Evolutionary conservation across 2,888 invertebrate species (phyloP).

Genomic region (Drosophila peninsularis): DNA sequence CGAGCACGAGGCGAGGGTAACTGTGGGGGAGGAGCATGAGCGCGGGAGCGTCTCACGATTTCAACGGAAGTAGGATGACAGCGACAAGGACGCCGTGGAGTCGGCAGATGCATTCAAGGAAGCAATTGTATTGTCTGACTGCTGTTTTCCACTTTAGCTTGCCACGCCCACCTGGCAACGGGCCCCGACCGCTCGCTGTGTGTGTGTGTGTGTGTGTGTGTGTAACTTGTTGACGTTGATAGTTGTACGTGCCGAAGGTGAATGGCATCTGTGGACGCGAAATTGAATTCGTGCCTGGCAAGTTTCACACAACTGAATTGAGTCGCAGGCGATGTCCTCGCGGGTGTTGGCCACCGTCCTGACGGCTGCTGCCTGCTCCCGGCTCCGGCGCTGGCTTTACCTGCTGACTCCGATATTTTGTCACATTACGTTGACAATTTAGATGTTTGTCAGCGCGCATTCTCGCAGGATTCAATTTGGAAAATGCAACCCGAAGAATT

Average conservation of each 20-base stretch:
- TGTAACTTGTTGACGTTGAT: constrained; percentile 80
- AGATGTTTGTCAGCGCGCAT: constrained; percentile 78
- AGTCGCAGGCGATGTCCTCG: constrained; percentile 19
- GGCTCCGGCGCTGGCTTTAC: constrained; percentile 24
- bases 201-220: constrained; percentile 48
- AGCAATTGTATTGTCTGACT: constrained; percentile 79
- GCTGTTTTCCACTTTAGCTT: constrained; percentile 75
- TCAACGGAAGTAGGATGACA: constrained; percentile 43
- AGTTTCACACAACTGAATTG: constrained; percentile 63
- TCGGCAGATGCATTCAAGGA: constrained; percentile 71
- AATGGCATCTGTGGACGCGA: constrained; percentile 81
- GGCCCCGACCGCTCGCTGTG: constrained; percentile 10
- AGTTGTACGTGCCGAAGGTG: constrained; percentile 80
- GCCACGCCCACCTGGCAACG: constrained; percentile 57
- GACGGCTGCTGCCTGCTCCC: constrained; percentile 11
- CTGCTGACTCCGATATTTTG: constrained; percentile 80
- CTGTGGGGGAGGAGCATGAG: neutral
- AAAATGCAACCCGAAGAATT: constrained; percentile 65
- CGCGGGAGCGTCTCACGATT: constrained; percentile 33
- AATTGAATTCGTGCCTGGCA: constrained; percentile 79
- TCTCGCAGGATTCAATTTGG: constrained; percentile 72
- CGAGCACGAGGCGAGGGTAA: no score
- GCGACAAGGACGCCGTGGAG: constrained; percentile 28
- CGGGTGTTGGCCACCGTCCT: constrained; percentile 26
- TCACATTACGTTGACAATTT: constrained; percentile 81